Evolutionary conservation across 1,140 invertebrate species (phyloP), one percentile per base, ranked within the genome.

Genomic region (Gonatopus flavifemur): DNA sequence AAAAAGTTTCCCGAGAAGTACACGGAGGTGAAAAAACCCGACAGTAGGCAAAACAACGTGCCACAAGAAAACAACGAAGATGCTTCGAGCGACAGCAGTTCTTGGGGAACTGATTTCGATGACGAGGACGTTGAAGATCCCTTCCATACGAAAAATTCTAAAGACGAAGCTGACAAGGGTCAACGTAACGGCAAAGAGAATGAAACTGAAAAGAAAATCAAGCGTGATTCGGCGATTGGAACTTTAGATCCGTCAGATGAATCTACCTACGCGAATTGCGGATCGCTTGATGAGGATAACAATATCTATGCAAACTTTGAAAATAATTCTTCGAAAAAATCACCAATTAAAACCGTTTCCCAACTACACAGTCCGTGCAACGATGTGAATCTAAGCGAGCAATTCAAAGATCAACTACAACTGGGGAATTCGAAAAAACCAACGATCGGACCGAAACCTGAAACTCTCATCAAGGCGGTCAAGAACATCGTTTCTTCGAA

Each of bases 101-200:
- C 67, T 3, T 76, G 73, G 74, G 74, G 62, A 15, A 74, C 72
- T 0, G 74, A 75, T 4, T 77, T 74, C n/a, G 71, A 74, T 1
- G 72, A 72, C 31, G 64, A 62, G 4, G 20, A 15, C 3, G 20
- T n/a, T 18, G 59, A 67, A 8, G 70, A 42, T 12, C 41, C 52
- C 9, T 35, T 18, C 3, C 4, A 28, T 3, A 7, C 41, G 22
- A 7, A 42, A 46, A 33, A 20, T 37, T 2, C 4, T 12, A 4
- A 36, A 43, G 16, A n/a, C 16, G 7, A 46, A 19, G 16, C 9
- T 15, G 3, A 19, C 20, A 2, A 38, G 18, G 31, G 31, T 9
- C 15, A 41, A 24, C 12, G 42, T 15, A 8, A 25, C 40, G 12
- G 12, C 13, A 50, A 36, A 2, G 4, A 6, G 2, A 58, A 62